A percentile compares a stretch with the other conserved stretches of the same genome.
phyloP scores from a whole-genome alignment of 2,113 vertebrate species.

The Zosterops borbonicus region DNA sequence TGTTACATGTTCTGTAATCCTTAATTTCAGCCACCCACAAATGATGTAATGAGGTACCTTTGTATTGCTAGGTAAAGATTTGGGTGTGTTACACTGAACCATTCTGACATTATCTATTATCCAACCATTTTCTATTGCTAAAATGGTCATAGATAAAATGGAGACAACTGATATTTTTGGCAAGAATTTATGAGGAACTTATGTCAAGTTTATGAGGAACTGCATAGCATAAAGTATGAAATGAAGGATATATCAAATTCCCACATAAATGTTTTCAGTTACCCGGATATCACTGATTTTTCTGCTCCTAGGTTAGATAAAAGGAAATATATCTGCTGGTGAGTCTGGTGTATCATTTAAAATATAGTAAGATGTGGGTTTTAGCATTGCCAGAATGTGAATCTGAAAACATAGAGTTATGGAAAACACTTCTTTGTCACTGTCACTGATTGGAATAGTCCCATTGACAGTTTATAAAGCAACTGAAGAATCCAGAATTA shows the following conservation, averaged over 20 bases:
- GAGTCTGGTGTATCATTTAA: neutral
- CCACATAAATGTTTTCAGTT: neutral
- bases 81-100: neutral
- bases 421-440: neutral
- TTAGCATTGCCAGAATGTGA: neutral
- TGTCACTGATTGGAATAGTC: neutral
- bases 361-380: neutral
- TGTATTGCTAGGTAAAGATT: neutral
- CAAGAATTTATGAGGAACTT: neutral
- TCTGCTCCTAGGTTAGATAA: neutral
- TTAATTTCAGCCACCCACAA: neutral
- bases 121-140: neutral
- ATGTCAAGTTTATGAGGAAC: neutral
- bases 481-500: neutral
- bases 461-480: neutral
- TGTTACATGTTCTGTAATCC: neutral
- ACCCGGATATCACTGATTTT: rapidly evolving
- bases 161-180: neutral
- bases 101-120: neutral
- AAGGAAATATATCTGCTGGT: neutral
- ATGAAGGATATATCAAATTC: neutral
- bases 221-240: neutral
- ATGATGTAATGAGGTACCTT: neutral
- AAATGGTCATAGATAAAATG: neutral
- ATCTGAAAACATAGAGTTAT: neutral